Base-by-base conservation (phyloP, 37 sponge, comb jelly and placozoan genomes). In the Haliclona indistincta region DNA sequence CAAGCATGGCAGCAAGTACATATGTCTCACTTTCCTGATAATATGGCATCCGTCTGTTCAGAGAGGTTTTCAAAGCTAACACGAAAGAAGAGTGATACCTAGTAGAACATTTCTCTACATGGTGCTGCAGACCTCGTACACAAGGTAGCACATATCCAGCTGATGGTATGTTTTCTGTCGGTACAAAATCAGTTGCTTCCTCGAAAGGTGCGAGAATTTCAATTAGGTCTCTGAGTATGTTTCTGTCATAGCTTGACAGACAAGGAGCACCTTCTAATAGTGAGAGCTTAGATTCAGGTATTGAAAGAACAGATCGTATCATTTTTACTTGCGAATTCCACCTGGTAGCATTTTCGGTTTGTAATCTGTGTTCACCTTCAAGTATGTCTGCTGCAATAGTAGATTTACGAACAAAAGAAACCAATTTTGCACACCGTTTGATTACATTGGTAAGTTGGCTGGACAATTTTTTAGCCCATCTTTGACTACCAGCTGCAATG, bases 361-460 rank as follows among this genome's bases (percentile, higher is more conserved):
- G 49, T 17, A 68, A 23, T 7, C 42, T 43, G 26, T 68, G n/a
- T 68, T 47, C 13, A 13, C 29, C 47, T 38, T 39, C 35, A 8
- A 64, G 39, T 33, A 43, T 63, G n/a, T 63, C 77, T 25, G 66
- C 42, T 25, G 77, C 77, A n/a, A 76, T 2, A 17, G 77, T 76
- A 0, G 65, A 76, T 64, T 76, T 76, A 37, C 36, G 15, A 3
- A 38, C 30, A 63, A 61, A 63, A 13, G 22, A 61, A 63, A 76
- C 66, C 25, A 76, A 1, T 29, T 54, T 39, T 28, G 44, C 35
- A 6, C 32, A 25, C 53, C 63, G 61, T 7, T 36, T 25, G 1
- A 60, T 32, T 22, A 60, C 44, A 37, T 43, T 25, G 38, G 4
- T 15, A 30, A 74, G 29, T 37, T 20, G 26, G n/a, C 38, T 3